These are phyloP conservation scores for Aphelenchoides besseyi DNA, from an alignment of 1,140 invertebrate genomes.

Conservation along the genomic window DNA sequence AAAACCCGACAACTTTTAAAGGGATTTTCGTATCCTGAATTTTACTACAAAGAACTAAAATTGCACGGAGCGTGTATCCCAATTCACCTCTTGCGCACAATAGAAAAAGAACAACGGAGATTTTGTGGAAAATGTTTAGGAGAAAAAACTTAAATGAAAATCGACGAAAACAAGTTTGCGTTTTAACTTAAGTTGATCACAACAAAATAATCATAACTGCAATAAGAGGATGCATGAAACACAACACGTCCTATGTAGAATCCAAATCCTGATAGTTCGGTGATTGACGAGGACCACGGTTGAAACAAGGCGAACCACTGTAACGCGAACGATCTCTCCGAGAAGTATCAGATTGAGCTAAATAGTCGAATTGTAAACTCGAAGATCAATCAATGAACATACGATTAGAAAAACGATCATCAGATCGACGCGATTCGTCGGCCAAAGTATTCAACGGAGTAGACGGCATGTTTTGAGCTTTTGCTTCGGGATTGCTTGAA, in stretches of 20 bases:
- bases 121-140: too few relatives aligned
- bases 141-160: conserved; percentile 13
- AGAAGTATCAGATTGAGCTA: neutral
- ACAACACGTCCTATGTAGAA: conserved; percentile 70
- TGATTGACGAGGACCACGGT: conserved; percentile 67
- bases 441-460: conserved; percentile 21
- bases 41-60: too few relatives aligned
- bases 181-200: neutral
- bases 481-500: conserved; percentile 79
- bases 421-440: conserved; percentile 5
- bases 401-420: neutral
- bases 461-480: conserved; percentile 36
- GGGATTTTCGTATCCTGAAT: too few relatives aligned
- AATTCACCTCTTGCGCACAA: too few relatives aligned
- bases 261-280: conserved; percentile 80
- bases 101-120: conserved; percentile 1
- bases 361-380: neutral
- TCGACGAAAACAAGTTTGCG: neutral
- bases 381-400: neutral
- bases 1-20: too few relatives aligned
- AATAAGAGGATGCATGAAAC: neutral
- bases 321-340: neutral
- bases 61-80: too few relatives aligned
- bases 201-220: neutral
- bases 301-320: neutral